Evolutionary conservation across 2,113 vertebrate genomes (phyloP).

Genomic region (Siniperca knerii): DNA sequence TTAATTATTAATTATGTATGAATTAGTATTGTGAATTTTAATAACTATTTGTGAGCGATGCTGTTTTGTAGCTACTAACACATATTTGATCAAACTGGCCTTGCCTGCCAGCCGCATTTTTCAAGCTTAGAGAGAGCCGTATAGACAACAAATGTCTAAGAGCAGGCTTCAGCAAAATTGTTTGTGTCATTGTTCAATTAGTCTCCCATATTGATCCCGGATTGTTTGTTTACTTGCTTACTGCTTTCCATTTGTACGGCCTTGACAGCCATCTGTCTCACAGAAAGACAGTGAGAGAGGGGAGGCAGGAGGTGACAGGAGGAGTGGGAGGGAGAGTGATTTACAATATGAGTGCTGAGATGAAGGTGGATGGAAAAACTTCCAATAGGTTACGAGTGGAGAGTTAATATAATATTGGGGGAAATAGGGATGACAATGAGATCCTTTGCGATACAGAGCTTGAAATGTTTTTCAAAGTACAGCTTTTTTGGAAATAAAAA

Average conservation of each 20-base stretch:
- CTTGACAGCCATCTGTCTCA: constrained; percentile 76
- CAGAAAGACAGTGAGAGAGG: constrained; percentile 32
- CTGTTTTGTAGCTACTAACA: constrained; percentile 26
- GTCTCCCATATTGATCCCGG: constrained; percentile 73
- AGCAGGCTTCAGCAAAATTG: constrained; percentile 60
- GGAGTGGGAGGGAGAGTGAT: constrained; percentile 38
- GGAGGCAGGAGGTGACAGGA: constrained; percentile 51
- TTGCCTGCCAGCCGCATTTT: constrained; percentile 40
- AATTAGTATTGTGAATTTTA: not conserved
- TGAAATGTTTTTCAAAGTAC: constrained; percentile 49
- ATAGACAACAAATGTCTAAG: constrained; percentile 57
- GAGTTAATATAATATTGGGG: constrained; percentile 36
- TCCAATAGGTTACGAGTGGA: constrained; percentile 36
- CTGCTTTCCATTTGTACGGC: constrained; percentile 61
- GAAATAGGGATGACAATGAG: constrained; percentile 21
- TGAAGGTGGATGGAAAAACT: constrained; percentile 52
- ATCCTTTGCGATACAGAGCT: constrained; percentile 22
- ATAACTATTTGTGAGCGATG: constrained; percentile 2
- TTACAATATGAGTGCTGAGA: constrained; percentile 28
- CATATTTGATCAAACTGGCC: constrained; percentile 25
- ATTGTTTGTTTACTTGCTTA: constrained; percentile 76
- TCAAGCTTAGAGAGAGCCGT: constrained; percentile 31
- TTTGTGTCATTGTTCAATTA: constrained; percentile 77
- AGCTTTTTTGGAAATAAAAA: constrained; percentile 44
- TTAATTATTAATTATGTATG: constrained; percentile 3